Base-by-base conservation (phyloP, 2,797 vertebrate genomes). In the Orientallactaga sibirica region DNA sequence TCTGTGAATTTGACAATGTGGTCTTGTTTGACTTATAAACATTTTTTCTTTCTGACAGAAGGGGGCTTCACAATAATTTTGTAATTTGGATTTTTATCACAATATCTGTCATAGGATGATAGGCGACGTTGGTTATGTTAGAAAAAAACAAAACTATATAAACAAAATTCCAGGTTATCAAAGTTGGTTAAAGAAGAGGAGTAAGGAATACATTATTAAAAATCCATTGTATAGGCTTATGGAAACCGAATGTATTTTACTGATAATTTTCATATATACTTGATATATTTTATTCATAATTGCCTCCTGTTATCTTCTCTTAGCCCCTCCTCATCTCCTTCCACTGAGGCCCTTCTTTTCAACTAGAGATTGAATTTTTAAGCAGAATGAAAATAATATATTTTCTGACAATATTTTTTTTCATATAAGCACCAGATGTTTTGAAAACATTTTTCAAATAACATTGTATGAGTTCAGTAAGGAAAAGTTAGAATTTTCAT, bases 361-460 rank as follows among this genome's bases (percentile, higher is more conserved):
- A 58, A 58, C 55, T 58, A 20, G 55, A 62, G 33, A 86, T 6
- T 29, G 80, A 75, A 86, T 74, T 86, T 86, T 80, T 58, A 78
- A 80, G 24, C 80, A 83, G 66, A 90, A 67, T 62, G 24, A 85
- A 20, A 81, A 67, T 76, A 16, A 27, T 55, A 3, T 67, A 55
- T 93, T 84, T 91, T 79, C 29, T 82, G 62, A 62, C 33, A 41
- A 9, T 58, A 48, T 10, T 43, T 22, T 66, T 93, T 80, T 73
- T 79, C 27, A 24, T 55, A 6, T 85, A 52, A 61, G 18, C 70
- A 55, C 33, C 41, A 48, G 62, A 58, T 55, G 25, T 75, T 68
- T 90, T 93, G 33, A 76, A 91, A 74, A 24, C 41, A 73, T 93
- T 92, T 90, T 78, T 3, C 80, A 90, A 71, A 80, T 74, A 74